Conservation (phyloP, 2,888 invertebrate genomes). For the Tanaodytes sp. region DNA sequence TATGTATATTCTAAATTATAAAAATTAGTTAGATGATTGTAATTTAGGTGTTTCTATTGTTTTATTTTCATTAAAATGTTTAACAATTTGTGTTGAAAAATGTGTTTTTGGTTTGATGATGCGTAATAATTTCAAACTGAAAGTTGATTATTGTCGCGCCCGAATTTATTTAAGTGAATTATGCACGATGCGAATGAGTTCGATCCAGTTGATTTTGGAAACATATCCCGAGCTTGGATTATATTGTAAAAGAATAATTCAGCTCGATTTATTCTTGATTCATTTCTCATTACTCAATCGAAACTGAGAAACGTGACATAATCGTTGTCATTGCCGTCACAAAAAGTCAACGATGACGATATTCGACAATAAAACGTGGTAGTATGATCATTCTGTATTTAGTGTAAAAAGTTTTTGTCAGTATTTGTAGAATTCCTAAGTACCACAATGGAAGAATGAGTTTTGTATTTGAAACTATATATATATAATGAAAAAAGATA, state of each 20-base stretch:
- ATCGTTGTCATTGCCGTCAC: slow-evolving; percentile 45
- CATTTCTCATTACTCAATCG: slow-evolving; percentile 40
- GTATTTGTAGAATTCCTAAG: slow-evolving; percentile 43
- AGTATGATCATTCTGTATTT: slow-evolving; percentile 33
- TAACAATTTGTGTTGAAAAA: slow-evolving; percentile 8
- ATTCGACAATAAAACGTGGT: slow-evolving; percentile 38
- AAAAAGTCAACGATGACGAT: slow-evolving; percentile 31
- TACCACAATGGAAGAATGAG: slow-evolving; percentile 10
- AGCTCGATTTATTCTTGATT: slow-evolving; percentile 7
- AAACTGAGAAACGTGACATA: slow-evolving; percentile 28
- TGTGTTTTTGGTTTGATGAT: slow-evolving; percentile 2
- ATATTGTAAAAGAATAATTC: too few relatives aligned
- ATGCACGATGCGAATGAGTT: slow-evolving; percentile 3
- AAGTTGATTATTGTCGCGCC: background rate
- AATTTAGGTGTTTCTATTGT: slow-evolving; percentile 26
- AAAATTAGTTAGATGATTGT: background rate
- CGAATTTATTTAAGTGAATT: too few relatives aligned
- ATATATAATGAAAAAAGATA: slow-evolving; percentile 11
- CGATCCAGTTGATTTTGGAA: slow-evolving; percentile 20
- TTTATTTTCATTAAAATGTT: slow-evolving; percentile 23
- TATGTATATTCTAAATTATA: slow-evolving; percentile 14
- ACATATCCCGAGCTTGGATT: too few relatives aligned
- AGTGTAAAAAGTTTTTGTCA: slow-evolving; percentile 40
- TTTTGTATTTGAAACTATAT: slow-evolving; percentile 17
- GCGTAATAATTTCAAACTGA: background rate